Base-by-base conservation (phyloP, 2,797 vertebrate genomes). In the Propithecus perrieri region DNA sequence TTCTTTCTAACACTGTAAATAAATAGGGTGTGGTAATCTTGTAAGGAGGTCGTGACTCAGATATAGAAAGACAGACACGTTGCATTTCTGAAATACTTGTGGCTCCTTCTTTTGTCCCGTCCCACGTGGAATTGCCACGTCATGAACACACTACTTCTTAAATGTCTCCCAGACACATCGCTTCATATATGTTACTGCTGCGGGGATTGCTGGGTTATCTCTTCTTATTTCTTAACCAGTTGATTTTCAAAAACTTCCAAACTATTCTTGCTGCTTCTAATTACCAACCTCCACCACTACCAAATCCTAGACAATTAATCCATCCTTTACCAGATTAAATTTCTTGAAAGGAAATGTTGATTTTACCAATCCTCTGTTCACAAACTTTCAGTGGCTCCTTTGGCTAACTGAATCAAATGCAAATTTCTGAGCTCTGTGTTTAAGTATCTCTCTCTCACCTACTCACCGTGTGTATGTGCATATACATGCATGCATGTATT, bases 341-440 rank as follows among this genome's bases (percentile, higher is more conserved):
- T 85, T 95, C 69, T 94, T 78, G 26, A 94, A 95, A 92, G 30
- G 11, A 81, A 96, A 67, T 50, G 24, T 46, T 91, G 43, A 55
- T 35, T 76, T 94, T 72, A 96, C 67, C 53, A 57, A 79, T 75
- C 78, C 3, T 35, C 33, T 89, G 15, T 30, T 43, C 74, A 89
- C 14, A 80, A 80, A 84, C 13, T 84, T 84, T 48, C 67, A 76
- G 48, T 80, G 95, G 87, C 12, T 83, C 53, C 89, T 92, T 61
- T 81, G 38, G 80, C 26, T 53, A 81, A 43, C 9, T 87, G 80
- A 89, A 94, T 92, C 55, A 80, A 93, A 41, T 63, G 48, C 24
- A 78, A 26, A 90, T 81, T 69, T 92, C 41, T 94, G 46, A 80
- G 59, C 55, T 85, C 53, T 79, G 2, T 61, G 22, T 55, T 96